Percentiles rank a stretch among this genome's conserved stretches.
These are phyloP conservation scores for Diglossa cyanea DNA, from an alignment of 2,797 vertebrate species.

Conservation along the genomic window DNA sequence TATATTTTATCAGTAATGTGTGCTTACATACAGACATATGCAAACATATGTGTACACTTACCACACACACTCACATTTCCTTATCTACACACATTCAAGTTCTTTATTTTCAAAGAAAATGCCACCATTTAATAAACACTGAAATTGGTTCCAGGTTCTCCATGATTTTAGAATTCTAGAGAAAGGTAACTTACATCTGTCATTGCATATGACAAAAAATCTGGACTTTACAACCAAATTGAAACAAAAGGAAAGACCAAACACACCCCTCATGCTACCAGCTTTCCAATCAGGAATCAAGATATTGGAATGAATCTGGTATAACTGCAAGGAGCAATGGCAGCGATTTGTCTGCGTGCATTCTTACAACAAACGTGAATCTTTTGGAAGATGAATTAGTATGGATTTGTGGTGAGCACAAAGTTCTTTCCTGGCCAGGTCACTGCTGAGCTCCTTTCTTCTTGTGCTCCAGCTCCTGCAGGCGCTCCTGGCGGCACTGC, in stretches of 20 bases:
- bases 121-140: slow-evolving; percentile 25
- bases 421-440: slow-evolving; percentile 4
- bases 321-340: neutral
- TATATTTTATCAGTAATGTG: slow-evolving; percentile 27
- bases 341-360: neutral
- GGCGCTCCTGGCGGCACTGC: slow-evolving; percentile 79
- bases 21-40: neutral
- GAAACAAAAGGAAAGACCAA: neutral
- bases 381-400: neutral
- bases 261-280: neutral
- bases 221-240: slow-evolving; percentile 6
- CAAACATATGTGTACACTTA: neutral
- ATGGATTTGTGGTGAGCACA: neutral
- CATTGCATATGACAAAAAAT: neutral
- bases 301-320: slow-evolving; percentile 70
- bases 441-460: slow-evolving; percentile 74
- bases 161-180: neutral
- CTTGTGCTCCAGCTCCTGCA: slow-evolving; percentile 82
- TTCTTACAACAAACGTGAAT: neutral
- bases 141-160: slow-evolving; percentile 12
- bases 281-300: slow-evolving; percentile 62
- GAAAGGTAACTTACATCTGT: slow-evolving; percentile 1
- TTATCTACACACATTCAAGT: slow-evolving; percentile 18
- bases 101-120: slow-evolving; percentile 44
- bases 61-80: neutral